A percentile compares a stretch with the other conserved stretches of the same genome.
phyloP scores from a whole-genome alignment of 2,113 vertebrate genomes.

The Pyxicephalus adspersus region DNA sequence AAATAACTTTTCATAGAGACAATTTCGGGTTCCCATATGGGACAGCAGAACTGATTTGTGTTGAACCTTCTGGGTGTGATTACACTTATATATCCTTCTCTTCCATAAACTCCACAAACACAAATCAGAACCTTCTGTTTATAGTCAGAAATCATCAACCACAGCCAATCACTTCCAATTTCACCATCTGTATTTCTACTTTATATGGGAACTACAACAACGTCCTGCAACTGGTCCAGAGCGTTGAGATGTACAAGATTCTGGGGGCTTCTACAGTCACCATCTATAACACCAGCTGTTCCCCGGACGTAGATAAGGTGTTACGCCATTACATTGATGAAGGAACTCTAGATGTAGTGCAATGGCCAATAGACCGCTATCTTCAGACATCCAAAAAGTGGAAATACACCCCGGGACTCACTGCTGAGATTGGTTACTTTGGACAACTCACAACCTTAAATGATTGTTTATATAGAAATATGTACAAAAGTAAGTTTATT shows the following conservation, averaged over 20 bases:
- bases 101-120: slow-evolving; percentile 41
- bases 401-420: slow-evolving; percentile 43
- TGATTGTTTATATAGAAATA: slow-evolving; percentile 72
- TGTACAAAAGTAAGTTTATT: slow-evolving; percentile 67
- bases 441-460: slow-evolving; percentile 69
- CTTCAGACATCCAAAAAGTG: slow-evolving; percentile 71
- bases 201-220: slow-evolving; percentile 66
- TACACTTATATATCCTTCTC: slow-evolving; percentile 59
- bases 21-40: slow-evolving; percentile 75
- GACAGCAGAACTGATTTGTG: slow-evolving; percentile 62
- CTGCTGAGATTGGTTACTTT: slow-evolving; percentile 67
- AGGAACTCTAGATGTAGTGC: slow-evolving; percentile 56
- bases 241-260: slow-evolving; percentile 68
- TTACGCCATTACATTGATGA: slow-evolving; percentile 9
- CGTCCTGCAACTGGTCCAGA: too few species aligned
- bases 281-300: slow-evolving; percentile 21
- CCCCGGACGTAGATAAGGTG: not conserved
- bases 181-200: slow-evolving; percentile 76
- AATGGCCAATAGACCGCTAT: slow-evolving; percentile 73
- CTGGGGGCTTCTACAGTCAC: slow-evolving; percentile 66
- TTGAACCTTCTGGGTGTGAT: slow-evolving; percentile 55
- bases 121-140: slow-evolving; percentile 56
- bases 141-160: slow-evolving; percentile 65
- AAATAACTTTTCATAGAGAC: slow-evolving; percentile 66
- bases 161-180: slow-evolving; percentile 63